Conservation (phyloP, 2,888 invertebrate genomes). For the Antheraea assamensis region DNA sequence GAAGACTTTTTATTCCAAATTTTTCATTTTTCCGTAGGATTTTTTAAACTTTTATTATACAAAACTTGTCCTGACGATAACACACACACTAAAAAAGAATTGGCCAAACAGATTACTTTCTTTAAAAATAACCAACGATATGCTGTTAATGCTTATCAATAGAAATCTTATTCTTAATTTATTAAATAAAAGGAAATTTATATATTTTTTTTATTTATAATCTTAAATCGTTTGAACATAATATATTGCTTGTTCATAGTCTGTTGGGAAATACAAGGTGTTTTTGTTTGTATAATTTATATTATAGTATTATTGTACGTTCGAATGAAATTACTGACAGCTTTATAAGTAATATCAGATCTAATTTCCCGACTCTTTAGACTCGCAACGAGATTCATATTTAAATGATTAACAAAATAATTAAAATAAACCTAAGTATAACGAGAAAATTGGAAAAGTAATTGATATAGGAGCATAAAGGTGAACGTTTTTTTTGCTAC, state of each 20-base stretch:
- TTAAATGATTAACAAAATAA: background rate
- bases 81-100: no score
- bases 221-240: slow-evolving; percentile 3
- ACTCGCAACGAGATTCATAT: background rate
- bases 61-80: no score
- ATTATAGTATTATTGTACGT: background rate
- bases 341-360: background rate
- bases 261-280: background rate
- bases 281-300: background rate
- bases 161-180: background rate
- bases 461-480: no score
- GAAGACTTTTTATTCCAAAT: no score
- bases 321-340: background rate
- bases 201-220: no score
- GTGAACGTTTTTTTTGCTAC: no score
- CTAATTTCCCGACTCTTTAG: background rate
- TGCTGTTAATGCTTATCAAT: background rate
- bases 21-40: no score
- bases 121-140: background rate
- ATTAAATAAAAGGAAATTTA: background rate
- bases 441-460: no score
- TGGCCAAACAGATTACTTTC: no score
- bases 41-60: no score
- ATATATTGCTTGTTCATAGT: background rate
- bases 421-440: no score